Conservation (phyloP, 2,797 vertebrate species). For the Perodicticus potto region DNA sequence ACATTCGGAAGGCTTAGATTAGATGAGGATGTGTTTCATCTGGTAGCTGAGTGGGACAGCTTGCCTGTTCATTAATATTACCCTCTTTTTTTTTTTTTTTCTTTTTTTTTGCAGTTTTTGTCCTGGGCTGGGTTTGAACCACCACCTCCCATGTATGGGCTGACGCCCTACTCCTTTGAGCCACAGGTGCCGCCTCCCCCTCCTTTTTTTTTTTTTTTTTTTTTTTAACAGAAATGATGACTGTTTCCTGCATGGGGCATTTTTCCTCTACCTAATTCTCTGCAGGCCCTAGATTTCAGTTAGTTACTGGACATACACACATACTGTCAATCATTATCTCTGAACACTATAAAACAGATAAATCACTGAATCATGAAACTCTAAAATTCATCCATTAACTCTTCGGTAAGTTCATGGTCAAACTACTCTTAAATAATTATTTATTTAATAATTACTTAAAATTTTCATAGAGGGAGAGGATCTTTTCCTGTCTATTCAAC, state of each 20-base stretch:
- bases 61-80: constrained; percentile 57
- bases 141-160: no score
- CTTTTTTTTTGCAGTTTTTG: no score
- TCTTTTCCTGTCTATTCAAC: not conserved
- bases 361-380: constrained; percentile 42
- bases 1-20: constrained; percentile 28
- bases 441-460: not conserved
- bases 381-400: not conserved
- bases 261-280: not conserved
- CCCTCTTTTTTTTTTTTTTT: not conserved
- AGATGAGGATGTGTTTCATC: constrained; percentile 17
- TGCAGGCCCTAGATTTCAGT: not conserved
- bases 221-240: not conserved
- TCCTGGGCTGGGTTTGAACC: no score
- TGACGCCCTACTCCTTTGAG: no score
- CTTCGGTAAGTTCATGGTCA: not conserved
- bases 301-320: not conserved
- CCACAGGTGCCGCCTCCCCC: no score
- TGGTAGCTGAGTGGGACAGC: not conserved
- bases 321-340: not conserved
- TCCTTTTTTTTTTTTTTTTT: not conserved
- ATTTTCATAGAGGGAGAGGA: not conserved
- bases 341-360: not conserved
- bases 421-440: not conserved
- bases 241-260: not conserved